Evolutionary conservation across 2,888 invertebrate genomes (phyloP).

Genomic region (Drosophila nr. medialis): DNA sequence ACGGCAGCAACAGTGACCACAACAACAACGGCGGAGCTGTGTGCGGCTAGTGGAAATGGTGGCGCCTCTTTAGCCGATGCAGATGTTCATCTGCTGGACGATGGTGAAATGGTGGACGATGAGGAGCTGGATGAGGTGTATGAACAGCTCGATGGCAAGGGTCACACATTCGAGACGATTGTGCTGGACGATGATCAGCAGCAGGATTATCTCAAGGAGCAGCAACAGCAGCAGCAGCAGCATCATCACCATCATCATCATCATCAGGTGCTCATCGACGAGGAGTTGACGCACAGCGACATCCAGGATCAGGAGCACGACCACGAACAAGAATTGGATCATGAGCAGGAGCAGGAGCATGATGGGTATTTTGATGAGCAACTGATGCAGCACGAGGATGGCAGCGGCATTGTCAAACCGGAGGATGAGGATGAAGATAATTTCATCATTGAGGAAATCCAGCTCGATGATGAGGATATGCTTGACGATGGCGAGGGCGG

Average conservation of each 20-base stretch:
- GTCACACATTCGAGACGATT: slow-evolving; percentile 80
- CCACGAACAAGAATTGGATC: slow-evolving; percentile 61
- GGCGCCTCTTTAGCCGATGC: slow-evolving; percentile 70
- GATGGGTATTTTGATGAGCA: slow-evolving; percentile 68
- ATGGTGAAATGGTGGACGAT: slow-evolving; percentile 75
- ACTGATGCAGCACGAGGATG: slow-evolving; percentile 63
- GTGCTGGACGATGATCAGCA: slow-evolving; percentile 81
- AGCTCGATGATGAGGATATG: slow-evolving; percentile 81
- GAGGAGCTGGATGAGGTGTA: slow-evolving; percentile 78
- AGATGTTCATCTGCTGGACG: slow-evolving; percentile 79
- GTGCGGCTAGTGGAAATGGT: slow-evolving; percentile 54
- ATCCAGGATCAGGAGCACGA: slow-evolving; percentile 76
- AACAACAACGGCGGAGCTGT: slow-evolving; percentile 61
- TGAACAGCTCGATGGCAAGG: slow-evolving; percentile 68
- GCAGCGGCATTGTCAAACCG: slow-evolving; percentile 50
- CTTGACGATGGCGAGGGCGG: slow-evolving; percentile 72
- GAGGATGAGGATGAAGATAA: slow-evolving; percentile 78
- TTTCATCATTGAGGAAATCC: slow-evolving; percentile 82
- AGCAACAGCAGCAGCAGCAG: slow-evolving; percentile 62
- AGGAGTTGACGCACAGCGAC: slow-evolving; percentile 77
- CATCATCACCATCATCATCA: slow-evolving; percentile 57
- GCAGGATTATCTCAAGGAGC: slow-evolving; percentile 69
- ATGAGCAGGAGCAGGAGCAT: slow-evolving; percentile 69
- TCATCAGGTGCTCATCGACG: slow-evolving; percentile 81
- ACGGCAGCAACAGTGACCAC: slow-evolving; percentile 50